A percentile compares a stretch with the other conserved stretches of the same genome.
phyloP scores from a whole-genome alignment of 2,888 invertebrate species.

The Napeogenes sylphis region DNA sequence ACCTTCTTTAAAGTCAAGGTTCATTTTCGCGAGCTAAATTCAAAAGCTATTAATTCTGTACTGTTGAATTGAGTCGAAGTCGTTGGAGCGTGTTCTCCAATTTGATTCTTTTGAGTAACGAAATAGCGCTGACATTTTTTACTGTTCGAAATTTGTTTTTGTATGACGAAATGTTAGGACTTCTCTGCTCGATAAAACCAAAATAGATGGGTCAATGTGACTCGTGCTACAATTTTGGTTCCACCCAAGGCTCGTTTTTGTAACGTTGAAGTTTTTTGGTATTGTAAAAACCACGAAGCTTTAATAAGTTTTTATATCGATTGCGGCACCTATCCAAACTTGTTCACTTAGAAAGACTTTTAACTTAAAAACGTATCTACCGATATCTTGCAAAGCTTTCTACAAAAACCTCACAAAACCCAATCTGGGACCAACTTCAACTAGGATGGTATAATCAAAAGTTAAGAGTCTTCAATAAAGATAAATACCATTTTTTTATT shows the following conservation, averaged over 20 bases:
- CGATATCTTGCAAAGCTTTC: too few relatives aligned
- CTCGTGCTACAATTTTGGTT: constrained; percentile 70
- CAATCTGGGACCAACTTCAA: too few relatives aligned
- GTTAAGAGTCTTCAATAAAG: too few relatives aligned
- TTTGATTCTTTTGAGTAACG: constrained; percentile 29
- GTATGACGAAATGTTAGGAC: constrained; percentile 58
- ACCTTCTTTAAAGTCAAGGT: constrained; percentile 16
- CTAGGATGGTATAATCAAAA: too few relatives aligned
- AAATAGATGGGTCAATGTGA: constrained; percentile 66
- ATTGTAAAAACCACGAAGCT: constrained; percentile 47
- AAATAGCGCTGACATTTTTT: constrained; percentile 22
- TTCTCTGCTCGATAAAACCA: constrained; percentile 56
- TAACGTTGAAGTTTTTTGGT: constrained; percentile 45
- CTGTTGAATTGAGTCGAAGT: constrained; percentile 30
- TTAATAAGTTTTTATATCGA: neutral
- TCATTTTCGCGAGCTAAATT: constrained; percentile 11
- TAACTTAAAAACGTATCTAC: too few relatives aligned
- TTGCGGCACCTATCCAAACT: too few relatives aligned
- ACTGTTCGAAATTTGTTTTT: constrained; percentile 45
- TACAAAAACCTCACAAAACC: too few relatives aligned
- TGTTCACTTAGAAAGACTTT: too few relatives aligned
- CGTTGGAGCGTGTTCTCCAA: constrained; percentile 15
- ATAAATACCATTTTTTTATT: too few relatives aligned
- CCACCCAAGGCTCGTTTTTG: constrained; percentile 43
- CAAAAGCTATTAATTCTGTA: constrained; percentile 31